Percentiles rank a stretch among this genome's conserved stretches.
These are phyloP conservation scores for Haliaeetus leucogaster DNA, from an alignment of 2,113 vertebrate genomes.

Conservation along the genomic window DNA sequence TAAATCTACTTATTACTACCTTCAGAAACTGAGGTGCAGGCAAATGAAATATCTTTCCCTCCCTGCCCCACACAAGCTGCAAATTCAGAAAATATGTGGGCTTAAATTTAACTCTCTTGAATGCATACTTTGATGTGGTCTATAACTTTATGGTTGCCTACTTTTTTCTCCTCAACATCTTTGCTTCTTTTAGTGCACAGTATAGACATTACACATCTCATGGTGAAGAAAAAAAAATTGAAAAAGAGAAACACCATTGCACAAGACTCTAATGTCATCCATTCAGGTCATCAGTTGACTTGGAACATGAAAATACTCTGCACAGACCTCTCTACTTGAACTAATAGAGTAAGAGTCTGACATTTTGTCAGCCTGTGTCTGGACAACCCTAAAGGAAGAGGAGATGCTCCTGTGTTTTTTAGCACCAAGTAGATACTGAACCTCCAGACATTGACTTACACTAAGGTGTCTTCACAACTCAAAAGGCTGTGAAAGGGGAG, in stretches of 20 bases:
- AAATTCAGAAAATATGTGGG: background rate
- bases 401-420: background rate
- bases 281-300: background rate
- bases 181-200: background rate
- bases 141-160: background rate
- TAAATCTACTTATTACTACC: background rate
- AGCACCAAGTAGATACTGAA: background rate
- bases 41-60: background rate
- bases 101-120: background rate
- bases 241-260: background rate
- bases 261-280: background rate
- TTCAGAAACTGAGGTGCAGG: background rate
- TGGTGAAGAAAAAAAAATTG: background rate
- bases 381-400: background rate
- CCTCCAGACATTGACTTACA: accelerated
- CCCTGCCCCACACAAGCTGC: accelerated
- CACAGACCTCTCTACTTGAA: background rate
- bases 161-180: background rate
- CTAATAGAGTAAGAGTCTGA: background rate
- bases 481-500: background rate
- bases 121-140: accelerated
- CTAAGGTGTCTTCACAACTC: background rate
- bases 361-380: background rate
- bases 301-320: background rate
- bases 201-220: background rate